A percentile compares a stretch with the other conserved stretches of the same genome.
These are phyloP conservation scores for Melanotaenia nigrans DNA, from an alignment of 2,797 vertebrate species.

Conservation along the genomic window DNA sequence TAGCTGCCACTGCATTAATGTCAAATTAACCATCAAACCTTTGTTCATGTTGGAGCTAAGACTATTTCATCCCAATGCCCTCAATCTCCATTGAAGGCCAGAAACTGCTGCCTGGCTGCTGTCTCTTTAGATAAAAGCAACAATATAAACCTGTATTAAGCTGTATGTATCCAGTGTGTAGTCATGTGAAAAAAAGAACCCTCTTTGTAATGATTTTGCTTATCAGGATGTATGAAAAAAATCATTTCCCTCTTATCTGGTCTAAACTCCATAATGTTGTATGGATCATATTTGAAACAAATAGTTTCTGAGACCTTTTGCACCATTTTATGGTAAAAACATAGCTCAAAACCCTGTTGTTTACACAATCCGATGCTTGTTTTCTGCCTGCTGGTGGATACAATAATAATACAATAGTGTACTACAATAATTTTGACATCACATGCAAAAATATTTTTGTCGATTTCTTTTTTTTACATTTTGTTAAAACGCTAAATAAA, in stretches of 20 bases:
- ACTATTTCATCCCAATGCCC: conserved; percentile 58
- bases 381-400: too few relatives aligned
- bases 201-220: neutral
- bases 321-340: too few relatives aligned
- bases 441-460: too few relatives aligned
- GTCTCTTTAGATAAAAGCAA: conserved; percentile 46
- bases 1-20: conserved; percentile 29
- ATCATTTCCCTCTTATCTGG: neutral
- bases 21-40: conserved; percentile 46
- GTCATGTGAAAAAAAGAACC: neutral
- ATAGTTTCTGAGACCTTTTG: too few relatives aligned
- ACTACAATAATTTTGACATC: too few relatives aligned
- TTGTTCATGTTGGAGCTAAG: conserved; percentile 40
- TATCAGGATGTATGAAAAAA: neutral
- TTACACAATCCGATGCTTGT: too few relatives aligned
- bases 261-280: too few relatives aligned
- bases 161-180: neutral
- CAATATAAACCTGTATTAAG: neutral
- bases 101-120: conserved; percentile 46
- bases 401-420: too few relatives aligned
- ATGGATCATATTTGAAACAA: too few relatives aligned
- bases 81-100: conserved; percentile 12
- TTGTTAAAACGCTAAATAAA: too few relatives aligned
- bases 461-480: too few relatives aligned
- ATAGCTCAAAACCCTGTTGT: too few relatives aligned